phyloP scores from a whole-genome alignment of 1,140 invertebrate species.

The Coptotermes formosanus region DNA sequence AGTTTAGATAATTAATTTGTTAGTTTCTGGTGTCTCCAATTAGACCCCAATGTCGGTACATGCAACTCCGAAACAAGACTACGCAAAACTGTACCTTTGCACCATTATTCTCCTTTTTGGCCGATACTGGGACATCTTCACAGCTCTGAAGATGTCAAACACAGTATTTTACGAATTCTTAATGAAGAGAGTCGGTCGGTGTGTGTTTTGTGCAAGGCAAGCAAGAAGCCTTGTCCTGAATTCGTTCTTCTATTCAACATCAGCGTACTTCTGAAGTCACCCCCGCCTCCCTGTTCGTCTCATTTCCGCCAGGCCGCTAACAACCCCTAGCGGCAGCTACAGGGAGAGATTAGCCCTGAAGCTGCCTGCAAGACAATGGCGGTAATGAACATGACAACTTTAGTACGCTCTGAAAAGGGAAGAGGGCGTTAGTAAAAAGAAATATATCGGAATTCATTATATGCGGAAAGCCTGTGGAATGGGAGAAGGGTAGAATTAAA shows the following conservation, averaged over 20 bases:
- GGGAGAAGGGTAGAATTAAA: background rate
- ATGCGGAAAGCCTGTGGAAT: background rate
- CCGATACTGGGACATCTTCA: too few species aligned
- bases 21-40: too few species aligned
- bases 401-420: background rate
- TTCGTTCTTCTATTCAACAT: background rate
- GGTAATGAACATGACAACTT: background rate
- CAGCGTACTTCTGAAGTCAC: background rate
- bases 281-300: background rate
- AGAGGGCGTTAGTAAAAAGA: background rate
- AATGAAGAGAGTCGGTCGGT: background rate
- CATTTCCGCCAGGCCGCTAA: slow-evolving; percentile 8
- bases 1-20: too few species aligned
- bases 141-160: background rate
- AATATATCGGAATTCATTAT: slow-evolving; percentile 5
- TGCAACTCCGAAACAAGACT: too few species aligned
- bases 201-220: background rate
- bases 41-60: too few species aligned
- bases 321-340: slow-evolving; percentile 1
- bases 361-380: background rate
- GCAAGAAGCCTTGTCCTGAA: background rate
- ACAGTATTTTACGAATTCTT: background rate
- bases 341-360: slow-evolving; percentile 4
- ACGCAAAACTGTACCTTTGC: too few species aligned
- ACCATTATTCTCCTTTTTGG: too few species aligned